Conservation (phyloP, 1,140 invertebrate genomes). For the Anastrepha ludens region DNA sequence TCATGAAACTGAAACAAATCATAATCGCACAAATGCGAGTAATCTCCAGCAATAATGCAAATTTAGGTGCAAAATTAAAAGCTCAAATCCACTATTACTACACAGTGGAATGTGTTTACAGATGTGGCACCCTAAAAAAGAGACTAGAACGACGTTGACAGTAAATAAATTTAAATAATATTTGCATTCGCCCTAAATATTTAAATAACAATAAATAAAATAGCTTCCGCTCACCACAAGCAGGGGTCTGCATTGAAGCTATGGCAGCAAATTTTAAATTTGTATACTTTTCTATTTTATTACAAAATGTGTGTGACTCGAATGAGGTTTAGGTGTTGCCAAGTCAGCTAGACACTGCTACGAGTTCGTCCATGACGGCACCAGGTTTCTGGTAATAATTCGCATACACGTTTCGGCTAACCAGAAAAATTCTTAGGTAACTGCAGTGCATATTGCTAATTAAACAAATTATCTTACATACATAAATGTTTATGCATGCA, state of each 20-base stretch:
- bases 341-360: neutral
- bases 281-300: neutral
- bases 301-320: neutral
- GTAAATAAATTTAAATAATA: constrained; percentile 15
- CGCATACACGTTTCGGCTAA: too few relatives aligned
- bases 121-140: neutral
- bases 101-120: neutral
- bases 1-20: constrained; percentile 21
- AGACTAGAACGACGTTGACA: too few relatives aligned
- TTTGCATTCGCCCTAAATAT: neutral
- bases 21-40: neutral
- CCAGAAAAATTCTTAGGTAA: too few relatives aligned
- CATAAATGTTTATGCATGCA: too few relatives aligned
- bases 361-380: neutral
- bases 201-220: neutral
- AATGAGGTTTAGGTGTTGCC: neutral
- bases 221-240: constrained; percentile 2
- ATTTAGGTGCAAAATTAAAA: constrained; percentile 9
- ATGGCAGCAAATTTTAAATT: neutral
- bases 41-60: constrained; percentile 18
- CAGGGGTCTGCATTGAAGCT: constrained; percentile 13
- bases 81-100: too few relatives aligned
- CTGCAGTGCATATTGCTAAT: too few relatives aligned
- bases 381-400: too few relatives aligned
- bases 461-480: too few relatives aligned